A percentile compares a stretch with the other conserved stretches of the same genome.
These are phyloP conservation scores for Symphodus melops DNA, from an alignment of 2,113 vertebrate genomes.

Conservation along the genomic window DNA sequence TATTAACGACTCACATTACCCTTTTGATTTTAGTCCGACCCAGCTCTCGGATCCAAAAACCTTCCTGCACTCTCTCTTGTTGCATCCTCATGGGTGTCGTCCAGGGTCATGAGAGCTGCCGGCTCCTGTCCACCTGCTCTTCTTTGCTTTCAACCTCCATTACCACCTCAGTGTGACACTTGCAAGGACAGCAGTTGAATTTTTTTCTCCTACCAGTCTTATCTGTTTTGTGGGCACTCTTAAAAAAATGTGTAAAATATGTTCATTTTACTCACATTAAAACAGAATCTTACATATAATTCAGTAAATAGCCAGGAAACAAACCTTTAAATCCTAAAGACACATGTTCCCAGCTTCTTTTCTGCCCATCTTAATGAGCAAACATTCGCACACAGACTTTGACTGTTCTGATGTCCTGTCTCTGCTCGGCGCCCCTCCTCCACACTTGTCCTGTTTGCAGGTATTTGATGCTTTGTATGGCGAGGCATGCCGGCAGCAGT, in stretches of 20 bases:
- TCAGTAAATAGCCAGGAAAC: not conserved
- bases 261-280: not conserved
- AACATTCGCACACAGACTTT: conserved; percentile 8
- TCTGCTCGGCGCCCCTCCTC: conserved; percentile 18
- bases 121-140: conserved; percentile 14
- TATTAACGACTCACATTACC: conserved; percentile 56
- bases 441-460: conserved; percentile 34
- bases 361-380: conserved; percentile 19
- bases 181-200: conserved; percentile 16
- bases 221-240: not conserved
- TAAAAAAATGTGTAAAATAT: not conserved
- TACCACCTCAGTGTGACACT: not conserved
- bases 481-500: conserved; percentile 72
- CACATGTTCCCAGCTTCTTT: not conserved
- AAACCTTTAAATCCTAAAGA: not conserved
- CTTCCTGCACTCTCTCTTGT: conserved; percentile 39
- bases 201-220: not conserved
- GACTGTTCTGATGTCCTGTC: conserved; percentile 39
- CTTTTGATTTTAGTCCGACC: conserved; percentile 47
- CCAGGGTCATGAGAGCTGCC: conserved; percentile 12
- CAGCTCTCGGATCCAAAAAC: conserved; percentile 17
- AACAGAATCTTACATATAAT: not conserved
- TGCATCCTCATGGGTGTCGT: conserved; percentile 23
- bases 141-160: conserved; percentile 13
- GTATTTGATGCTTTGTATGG: conserved; percentile 70